Evolutionary conservation across 2,797 vertebrate genomes (phyloP).

Genomic region (Huso huso): DNA sequence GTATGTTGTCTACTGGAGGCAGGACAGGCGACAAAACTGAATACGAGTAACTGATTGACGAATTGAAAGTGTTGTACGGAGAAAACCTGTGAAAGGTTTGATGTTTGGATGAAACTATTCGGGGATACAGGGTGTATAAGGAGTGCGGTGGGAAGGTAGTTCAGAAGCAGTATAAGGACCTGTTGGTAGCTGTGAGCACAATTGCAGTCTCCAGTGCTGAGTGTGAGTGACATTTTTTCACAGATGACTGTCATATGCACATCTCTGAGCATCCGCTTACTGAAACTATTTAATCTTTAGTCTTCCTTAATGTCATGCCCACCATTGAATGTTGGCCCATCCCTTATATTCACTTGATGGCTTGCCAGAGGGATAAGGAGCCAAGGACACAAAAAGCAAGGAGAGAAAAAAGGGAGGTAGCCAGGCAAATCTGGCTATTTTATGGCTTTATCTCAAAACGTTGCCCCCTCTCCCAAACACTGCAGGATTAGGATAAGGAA

Average conservation of each 20-base stretch:
- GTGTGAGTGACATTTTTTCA: slow-evolving; percentile 9
- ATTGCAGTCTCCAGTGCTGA: slow-evolving; percentile 14
- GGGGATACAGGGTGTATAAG: too few relatives aligned
- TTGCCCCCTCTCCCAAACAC: too few relatives aligned
- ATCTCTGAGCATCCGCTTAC: slow-evolving; percentile 8
- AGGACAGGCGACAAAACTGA: neutral
- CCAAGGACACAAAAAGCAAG: neutral
- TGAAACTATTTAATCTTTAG: slow-evolving; percentile 10
- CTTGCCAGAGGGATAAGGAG: slow-evolving; percentile 4
- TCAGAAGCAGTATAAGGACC: neutral
- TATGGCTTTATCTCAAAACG: slow-evolving; percentile 11
- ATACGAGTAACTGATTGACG: slow-evolving; percentile 15
- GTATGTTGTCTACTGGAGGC: slow-evolving; percentile 6
- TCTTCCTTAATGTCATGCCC: slow-evolving; percentile 13
- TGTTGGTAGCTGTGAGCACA: slow-evolving; percentile 8
- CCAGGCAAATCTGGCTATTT: slow-evolving; percentile 6
- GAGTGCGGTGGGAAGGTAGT: too few relatives aligned
- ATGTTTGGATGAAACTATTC: too few relatives aligned
- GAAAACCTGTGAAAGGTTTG: slow-evolving; percentile 15
- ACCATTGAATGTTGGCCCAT: slow-evolving; percentile 10
- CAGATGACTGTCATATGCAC: slow-evolving; percentile 14
- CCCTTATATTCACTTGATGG: slow-evolving; percentile 4
- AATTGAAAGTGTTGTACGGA: slow-evolving; percentile 17
- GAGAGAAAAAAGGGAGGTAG: neutral
- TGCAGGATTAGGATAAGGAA: too few relatives aligned